Evolutionary conservation across 2,113 vertebrate genomes (phyloP).

Genomic region (Glaucomys volans): DNA sequence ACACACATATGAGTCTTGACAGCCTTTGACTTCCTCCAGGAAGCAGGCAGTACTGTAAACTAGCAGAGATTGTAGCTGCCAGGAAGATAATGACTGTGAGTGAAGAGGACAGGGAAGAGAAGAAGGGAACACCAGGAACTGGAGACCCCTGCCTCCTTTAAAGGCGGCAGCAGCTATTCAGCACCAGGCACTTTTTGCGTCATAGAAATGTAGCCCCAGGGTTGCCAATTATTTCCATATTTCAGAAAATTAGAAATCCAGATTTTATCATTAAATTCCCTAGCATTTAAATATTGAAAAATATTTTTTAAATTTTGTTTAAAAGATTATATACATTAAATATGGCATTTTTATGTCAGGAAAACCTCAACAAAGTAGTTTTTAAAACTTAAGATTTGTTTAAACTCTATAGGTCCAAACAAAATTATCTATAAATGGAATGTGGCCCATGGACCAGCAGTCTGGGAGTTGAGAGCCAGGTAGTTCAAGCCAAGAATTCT

Average conservation of each 20-base stretch:
- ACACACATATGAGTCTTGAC: neutral
- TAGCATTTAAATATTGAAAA: neutral
- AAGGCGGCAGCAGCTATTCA: neutral
- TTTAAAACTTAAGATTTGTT: neutral
- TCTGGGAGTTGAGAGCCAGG: neutral
- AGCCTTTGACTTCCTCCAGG: neutral
- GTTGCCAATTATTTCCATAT: neutral
- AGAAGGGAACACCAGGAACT: neutral
- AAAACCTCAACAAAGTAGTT: neutral
- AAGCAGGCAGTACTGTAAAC: neutral
- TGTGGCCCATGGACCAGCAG: neutral
- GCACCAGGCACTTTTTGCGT: neutral
- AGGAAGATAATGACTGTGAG: neutral
- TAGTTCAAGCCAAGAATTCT: neutral
- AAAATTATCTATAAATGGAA: neutral
- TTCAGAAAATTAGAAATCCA: neutral
- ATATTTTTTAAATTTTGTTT: neutral
- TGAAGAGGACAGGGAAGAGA: neutral
- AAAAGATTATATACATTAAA: neutral
- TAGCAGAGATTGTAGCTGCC: neutral
- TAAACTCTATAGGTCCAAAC: constrained; percentile 21
- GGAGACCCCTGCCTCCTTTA: neutral
- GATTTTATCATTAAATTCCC: neutral
- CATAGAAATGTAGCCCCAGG: neutral
- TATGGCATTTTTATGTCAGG: neutral